Conservation (phyloP, 2,888 invertebrate species). For the Clistopyga incitator region DNA sequence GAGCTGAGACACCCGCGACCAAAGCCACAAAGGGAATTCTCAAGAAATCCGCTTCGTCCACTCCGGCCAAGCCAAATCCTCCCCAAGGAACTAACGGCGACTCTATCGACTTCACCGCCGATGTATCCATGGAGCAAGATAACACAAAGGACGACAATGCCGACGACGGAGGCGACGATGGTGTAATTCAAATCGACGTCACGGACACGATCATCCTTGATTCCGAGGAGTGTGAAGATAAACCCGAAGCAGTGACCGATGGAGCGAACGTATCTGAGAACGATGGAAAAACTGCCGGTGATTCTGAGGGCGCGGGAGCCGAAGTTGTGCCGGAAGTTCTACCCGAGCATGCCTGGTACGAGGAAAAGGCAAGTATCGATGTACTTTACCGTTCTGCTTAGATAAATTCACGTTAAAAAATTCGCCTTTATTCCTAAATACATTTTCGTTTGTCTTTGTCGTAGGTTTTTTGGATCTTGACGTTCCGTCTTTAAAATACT, state of each 20-base stretch:
- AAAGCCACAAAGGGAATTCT: not conserved
- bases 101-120: slow-evolving; percentile 71
- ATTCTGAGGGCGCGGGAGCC: not conserved
- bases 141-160: slow-evolving; percentile 37
- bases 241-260: not conserved
- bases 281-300: not conserved
- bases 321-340: slow-evolving; percentile 67
- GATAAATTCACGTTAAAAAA: too few relatives aligned
- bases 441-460: too few relatives aligned
- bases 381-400: not conserved
- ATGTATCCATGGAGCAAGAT: slow-evolving; percentile 69
- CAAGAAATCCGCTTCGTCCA: not conserved
- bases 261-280: not conserved
- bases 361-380: slow-evolving; percentile 75
- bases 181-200: slow-evolving; percentile 38
- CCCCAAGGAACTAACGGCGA: slow-evolving; percentile 9
- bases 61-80: slow-evolving; percentile 19
- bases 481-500: too few relatives aligned
- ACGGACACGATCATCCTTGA: slow-evolving; percentile 39
- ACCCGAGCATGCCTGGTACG: slow-evolving; percentile 75
- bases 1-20: not conserved
- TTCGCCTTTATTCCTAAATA: too few relatives aligned
- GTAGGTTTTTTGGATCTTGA: too few relatives aligned
- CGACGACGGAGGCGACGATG: slow-evolving; percentile 12
- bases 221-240: slow-evolving; percentile 29